Percentiles rank a stretch among this genome's conserved stretches.
phyloP scores from a whole-genome alignment of 2,888 invertebrate genomes.

The Ommatoiulus sabulosus region DNA sequence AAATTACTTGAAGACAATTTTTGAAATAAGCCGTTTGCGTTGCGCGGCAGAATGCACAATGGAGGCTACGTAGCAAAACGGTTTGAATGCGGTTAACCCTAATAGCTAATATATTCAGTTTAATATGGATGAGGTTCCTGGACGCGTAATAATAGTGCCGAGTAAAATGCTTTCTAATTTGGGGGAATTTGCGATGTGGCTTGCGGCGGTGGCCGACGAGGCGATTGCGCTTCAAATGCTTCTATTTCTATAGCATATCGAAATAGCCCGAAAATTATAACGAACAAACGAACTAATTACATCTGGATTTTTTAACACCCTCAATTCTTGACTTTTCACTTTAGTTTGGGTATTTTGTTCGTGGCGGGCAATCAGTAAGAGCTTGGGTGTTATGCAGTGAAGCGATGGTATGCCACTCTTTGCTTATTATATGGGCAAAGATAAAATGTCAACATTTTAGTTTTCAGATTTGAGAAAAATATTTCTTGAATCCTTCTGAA shows the following conservation, averaged over 20 bases:
- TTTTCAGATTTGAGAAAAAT: too few relatives aligned
- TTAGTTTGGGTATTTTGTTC: neutral
- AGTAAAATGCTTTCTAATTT: slow-evolving; percentile 47
- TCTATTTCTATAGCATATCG: neutral
- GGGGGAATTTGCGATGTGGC: slow-evolving; percentile 19
- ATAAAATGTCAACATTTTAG: too few relatives aligned
- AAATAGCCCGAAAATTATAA: neutral
- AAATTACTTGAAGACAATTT: slow-evolving; percentile 53
- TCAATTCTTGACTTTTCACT: neutral
- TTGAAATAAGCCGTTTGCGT: slow-evolving; percentile 4
- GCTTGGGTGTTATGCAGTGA: neutral
- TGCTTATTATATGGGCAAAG: neutral
- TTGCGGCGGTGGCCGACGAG: neutral
- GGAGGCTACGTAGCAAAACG: slow-evolving; percentile 39
- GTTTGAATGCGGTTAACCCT: slow-evolving; percentile 48
- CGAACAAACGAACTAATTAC: neutral
- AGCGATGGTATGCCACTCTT: neutral
- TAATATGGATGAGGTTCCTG: slow-evolving; percentile 45
- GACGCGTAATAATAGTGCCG: slow-evolving; percentile 44
- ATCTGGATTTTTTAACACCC: neutral
- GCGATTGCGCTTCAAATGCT: neutral
- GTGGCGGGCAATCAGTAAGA: neutral
- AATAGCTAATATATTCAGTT: slow-evolving; percentile 45
- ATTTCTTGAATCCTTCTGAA: too few relatives aligned
- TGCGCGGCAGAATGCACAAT: slow-evolving; percentile 17